Base-by-base conservation (phyloP, 2,888 invertebrate species). In the Watsonalla cultraria region DNA sequence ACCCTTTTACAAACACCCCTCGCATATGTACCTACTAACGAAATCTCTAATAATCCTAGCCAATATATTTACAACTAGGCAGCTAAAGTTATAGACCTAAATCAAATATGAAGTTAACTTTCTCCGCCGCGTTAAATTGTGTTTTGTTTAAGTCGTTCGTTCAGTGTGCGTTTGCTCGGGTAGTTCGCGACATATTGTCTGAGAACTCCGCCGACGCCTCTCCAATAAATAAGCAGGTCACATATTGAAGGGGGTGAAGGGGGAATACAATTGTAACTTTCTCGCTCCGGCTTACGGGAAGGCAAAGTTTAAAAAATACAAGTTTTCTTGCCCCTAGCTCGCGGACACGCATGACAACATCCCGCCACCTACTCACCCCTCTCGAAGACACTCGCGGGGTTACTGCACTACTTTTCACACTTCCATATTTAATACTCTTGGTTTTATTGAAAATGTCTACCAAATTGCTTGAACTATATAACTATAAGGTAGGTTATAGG, bases 161-260 rank as follows among this genome's bases (percentile, higher is more conserved):
- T 74, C 72, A 64, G 70, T 69, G 78, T 80, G 82, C 80, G 81
- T 81, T 82, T 74, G 78, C 72, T 80, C 72, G 82, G 80, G 78
- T 78, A 76, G 78, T 73, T 78, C 79, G 84, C 90, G 87, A 89
- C 89, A 89, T 89, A 86, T 90, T 90, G 90, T 88, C 88, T 89
- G 81, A 77, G 84, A 90, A 87, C 88, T 87, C 86, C 76, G 77
- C 79, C 87, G 83, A 82, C 86, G 88, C 82, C 75, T 87, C 83
- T 84, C 84, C 86, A 86, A 90, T 90, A 90, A 90, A 90, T 89
- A 90, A 90, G 81, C 90, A 88, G 90, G 90, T 90, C 90, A 90
- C 90, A 90, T 90, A 90, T 90, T 90, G 90, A 86, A 88, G 82
- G 86, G 83, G 86, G 85, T 74, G 76, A 74, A 82, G 85, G 82